phyloP scores from a whole-genome alignment of 2,113 vertebrate genomes.

The Pteruthius melanotis region DNA sequence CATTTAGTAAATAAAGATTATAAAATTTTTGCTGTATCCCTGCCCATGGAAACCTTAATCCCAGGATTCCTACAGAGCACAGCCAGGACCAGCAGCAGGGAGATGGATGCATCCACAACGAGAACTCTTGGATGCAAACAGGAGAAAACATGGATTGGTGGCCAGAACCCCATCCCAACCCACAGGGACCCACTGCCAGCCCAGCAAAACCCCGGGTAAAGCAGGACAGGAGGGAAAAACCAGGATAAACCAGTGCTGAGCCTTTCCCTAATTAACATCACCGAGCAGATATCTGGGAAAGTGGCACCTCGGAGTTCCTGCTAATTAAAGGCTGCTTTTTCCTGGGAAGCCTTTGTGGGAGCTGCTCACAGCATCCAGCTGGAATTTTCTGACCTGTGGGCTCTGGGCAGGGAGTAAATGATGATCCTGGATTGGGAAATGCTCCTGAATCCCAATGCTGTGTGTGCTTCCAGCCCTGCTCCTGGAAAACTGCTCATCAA shows the following conservation, averaged over 20 bases:
- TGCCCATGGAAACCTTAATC: background rate
- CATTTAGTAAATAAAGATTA: background rate
- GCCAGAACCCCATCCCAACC: background rate
- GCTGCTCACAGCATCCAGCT: background rate
- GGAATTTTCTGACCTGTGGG: constrained; percentile 62
- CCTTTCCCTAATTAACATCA: constrained; percentile 79
- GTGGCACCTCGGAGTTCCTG: constrained; percentile 64
- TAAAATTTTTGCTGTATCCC: background rate
- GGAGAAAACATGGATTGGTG: background rate
- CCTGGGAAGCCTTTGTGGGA: constrained; percentile 57
- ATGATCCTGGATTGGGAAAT: background rate
- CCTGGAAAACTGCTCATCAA: background rate
- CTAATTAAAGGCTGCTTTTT: constrained; percentile 72
- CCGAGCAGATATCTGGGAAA: constrained; percentile 75
- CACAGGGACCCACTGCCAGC: background rate
- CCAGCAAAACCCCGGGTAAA: background rate
- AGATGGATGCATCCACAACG: accelerated
- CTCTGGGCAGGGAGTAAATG: background rate
- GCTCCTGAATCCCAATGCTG: constrained; percentile 1
- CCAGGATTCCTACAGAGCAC: background rate
- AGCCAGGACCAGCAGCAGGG: background rate
- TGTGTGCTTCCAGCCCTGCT: background rate
- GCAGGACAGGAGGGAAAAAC: constrained; percentile 30
- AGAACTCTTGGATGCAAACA: accelerated
- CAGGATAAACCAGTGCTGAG: constrained; percentile 68